Evolutionary conservation across 2,113 vertebrate species (phyloP).

Genomic region (Tupaia tana): DNA sequence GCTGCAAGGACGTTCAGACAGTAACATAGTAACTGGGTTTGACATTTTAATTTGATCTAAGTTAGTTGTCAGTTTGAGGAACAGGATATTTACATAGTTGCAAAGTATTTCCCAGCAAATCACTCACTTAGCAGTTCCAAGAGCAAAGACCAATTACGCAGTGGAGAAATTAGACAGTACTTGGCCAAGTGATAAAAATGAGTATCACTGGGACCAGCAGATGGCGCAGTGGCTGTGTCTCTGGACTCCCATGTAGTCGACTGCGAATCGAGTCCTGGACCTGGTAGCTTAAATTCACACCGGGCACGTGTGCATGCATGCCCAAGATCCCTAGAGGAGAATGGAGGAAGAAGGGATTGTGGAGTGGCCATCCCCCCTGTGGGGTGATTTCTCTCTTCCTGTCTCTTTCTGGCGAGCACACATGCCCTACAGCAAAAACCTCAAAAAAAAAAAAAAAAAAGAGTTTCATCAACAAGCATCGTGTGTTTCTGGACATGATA

Average conservation of each 20-base stretch:
- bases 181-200: slow-evolving; percentile 32
- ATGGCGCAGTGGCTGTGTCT: no score
- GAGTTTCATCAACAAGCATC: not conserved
- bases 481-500: not conserved
- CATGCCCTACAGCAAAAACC: no score
- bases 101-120: slow-evolving; percentile 13
- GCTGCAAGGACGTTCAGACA: not conserved
- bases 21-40: not conserved
- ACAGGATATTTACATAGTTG: slow-evolving; percentile 30
- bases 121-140: not conserved
- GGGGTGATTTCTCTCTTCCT: no score
- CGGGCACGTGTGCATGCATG: no score
- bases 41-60: slow-evolving; percentile 27
- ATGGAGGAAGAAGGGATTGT: no score
- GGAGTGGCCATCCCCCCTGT: no score
- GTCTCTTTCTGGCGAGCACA: no score
- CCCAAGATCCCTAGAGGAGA: no score
- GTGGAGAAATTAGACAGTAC: not conserved
- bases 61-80: slow-evolving; percentile 20
- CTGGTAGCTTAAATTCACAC: no score
- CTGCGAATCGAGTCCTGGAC: no score
- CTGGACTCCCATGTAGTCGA: no score
- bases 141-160: not conserved
- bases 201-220: not conserved
- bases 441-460: no score